Percentiles rank a stretch among this genome's conserved stretches.
Conservation (phyloP, 1,140 invertebrate genomes). For the Tribolium madens region DNA sequence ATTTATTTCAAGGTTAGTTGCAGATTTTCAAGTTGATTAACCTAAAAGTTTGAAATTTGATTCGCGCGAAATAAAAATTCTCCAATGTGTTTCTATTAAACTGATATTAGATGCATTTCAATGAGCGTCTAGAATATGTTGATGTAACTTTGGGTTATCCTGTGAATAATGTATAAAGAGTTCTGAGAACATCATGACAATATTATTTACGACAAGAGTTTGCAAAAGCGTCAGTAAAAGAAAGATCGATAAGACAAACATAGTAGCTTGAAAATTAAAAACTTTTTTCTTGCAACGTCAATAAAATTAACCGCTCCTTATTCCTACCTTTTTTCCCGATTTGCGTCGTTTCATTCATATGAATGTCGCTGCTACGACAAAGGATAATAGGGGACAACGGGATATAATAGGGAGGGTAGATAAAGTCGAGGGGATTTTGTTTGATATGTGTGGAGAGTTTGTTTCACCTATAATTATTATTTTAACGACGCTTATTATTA, state of each 20-base stretch:
- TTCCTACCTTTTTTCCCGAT: not conserved
- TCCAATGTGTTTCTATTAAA: constrained; percentile 9
- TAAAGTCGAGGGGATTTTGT: constrained; percentile 29
- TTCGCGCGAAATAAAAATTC: not conserved
- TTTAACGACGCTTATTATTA: not conserved
- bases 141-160: constrained; percentile 38
- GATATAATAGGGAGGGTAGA: constrained; percentile 26
- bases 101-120: constrained; percentile 37
- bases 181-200: constrained; percentile 46
- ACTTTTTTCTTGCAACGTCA: constrained; percentile 37
- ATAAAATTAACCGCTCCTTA: constrained; percentile 24
- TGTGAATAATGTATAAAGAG: constrained; percentile 46
- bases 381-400: constrained; percentile 10
- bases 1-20: not conserved
- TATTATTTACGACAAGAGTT: constrained; percentile 48
- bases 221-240: constrained; percentile 30
- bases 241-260: constrained; percentile 45
- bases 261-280: constrained; percentile 45
- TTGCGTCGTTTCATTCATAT: constrained; percentile 10
- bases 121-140: constrained; percentile 31
- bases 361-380: not conserved
- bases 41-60: not conserved
- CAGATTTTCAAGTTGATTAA: constrained; percentile 14
- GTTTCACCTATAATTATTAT: constrained; percentile 10
- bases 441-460: constrained; percentile 16